Evolutionary conservation across 1,140 invertebrate species (phyloP).

Genomic region (Pentalonia nigronervosa): DNA sequence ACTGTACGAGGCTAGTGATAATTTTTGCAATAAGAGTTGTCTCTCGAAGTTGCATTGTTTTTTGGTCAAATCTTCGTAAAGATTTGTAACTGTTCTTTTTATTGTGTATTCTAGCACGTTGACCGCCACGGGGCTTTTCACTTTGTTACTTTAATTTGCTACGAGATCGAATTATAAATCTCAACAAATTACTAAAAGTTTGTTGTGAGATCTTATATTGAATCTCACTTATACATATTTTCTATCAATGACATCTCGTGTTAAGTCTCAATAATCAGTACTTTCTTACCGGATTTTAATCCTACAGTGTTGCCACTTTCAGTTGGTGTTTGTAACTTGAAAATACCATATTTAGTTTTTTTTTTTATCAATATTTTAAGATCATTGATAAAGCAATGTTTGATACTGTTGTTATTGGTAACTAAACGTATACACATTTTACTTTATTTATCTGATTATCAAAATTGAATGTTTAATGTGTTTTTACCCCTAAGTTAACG

Average conservation of each 20-base stretch:
- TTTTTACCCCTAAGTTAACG: background rate
- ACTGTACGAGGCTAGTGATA: background rate
- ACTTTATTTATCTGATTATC: background rate
- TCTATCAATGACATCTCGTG: too few relatives aligned
- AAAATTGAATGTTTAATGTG: background rate
- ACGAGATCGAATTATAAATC: too few relatives aligned
- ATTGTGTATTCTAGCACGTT: background rate
- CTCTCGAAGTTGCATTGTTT: conserved; percentile 21
- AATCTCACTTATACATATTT: too few relatives aligned
- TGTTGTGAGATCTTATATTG: too few relatives aligned
- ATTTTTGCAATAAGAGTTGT: background rate
- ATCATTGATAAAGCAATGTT: background rate
- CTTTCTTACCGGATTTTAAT: too few relatives aligned
- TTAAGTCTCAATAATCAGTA: too few relatives aligned
- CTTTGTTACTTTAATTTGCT: too few relatives aligned
- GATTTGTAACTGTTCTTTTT: background rate
- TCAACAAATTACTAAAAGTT: too few relatives aligned
- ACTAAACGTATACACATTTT: too few relatives aligned
- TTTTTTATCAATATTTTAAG: conserved; percentile 10
- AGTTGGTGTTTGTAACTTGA: conserved; percentile 12
- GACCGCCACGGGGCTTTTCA: too few relatives aligned
- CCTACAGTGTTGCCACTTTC: background rate
- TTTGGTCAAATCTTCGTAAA: background rate
- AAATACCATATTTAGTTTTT: background rate
- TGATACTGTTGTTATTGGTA: background rate